Base-by-base conservation (phyloP, 2,797 vertebrate genomes). In the Ciconia nigra region DNA sequence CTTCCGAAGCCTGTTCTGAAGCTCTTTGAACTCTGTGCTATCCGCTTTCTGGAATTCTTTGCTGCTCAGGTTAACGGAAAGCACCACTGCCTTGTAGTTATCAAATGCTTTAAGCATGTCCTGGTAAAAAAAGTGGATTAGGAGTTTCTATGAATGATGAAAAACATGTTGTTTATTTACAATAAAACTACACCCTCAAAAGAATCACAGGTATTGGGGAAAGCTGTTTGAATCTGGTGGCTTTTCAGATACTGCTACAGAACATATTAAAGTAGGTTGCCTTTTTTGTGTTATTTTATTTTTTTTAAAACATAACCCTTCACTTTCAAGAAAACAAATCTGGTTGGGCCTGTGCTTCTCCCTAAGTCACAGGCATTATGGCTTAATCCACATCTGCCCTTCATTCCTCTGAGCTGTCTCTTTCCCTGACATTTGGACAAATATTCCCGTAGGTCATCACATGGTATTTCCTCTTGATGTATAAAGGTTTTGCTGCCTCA, bases 51-150 rank as follows among this genome's bases (percentile, higher is more conserved):
- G 98, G 96, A 99, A 98, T 72, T 98, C 98, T 46, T 98, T 98
- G 76, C 98, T 98, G 92, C 96, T 98, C 96, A 98, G 96, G 91
- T 99, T 99, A 81, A 98, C 77, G 0, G 99, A 99, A 95, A 98
- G 98, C 98, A 99, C 97, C 74, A 98, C 96, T 33, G 98, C 97
- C 96, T 99, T 99, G 98, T 99, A 98, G 96, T 98, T 98, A 84
- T 98, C 98, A 96, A 99, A 99, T 15, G 97, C 98, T 90, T 98
- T 99, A 93, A 99, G 96, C 95, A 98, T 98, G 70, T 99, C 99
- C 99, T 99, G 71, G 21, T n/a, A 63, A 59, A 54, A 93, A 63
- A 70, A 91, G 31, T 55, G n/a, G 28, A 93, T 92, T 77, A 81
- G 51, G 39, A 93, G 28, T 31, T 35, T 73, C 29, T 63, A 19